Conservation (phyloP, 2,888 invertebrate genomes). For the Eupithecia insigniata region DNA sequence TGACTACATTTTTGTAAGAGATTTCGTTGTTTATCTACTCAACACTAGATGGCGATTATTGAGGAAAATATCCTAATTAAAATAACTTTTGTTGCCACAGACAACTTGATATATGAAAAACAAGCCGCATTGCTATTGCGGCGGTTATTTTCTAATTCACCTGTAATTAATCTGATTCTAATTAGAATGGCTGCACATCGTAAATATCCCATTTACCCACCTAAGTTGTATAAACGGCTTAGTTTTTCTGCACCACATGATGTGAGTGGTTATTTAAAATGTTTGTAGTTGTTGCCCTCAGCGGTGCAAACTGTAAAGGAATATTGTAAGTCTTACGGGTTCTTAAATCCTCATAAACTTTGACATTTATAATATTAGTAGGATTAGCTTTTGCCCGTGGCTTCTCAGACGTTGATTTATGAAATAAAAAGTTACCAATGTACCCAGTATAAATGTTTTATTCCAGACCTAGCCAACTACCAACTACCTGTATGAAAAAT, state of each 20-base stretch:
- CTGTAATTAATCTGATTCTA: too few species aligned
- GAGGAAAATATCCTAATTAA: neutral
- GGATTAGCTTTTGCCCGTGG: too few species aligned
- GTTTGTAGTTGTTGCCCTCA: neutral
- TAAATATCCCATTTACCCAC: neutral
- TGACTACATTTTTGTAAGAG: neutral
- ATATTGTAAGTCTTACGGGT: neutral
- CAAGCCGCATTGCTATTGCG: neutral
- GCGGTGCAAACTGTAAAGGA: neutral
- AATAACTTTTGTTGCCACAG: too few species aligned
- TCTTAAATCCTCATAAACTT: too few species aligned
- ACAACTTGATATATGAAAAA: neutral
- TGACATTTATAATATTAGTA: too few species aligned
- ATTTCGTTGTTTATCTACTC: neutral
- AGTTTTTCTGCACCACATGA: too few species aligned
- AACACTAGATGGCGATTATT: slow-evolving; percentile 7
- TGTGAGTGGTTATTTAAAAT: neutral
- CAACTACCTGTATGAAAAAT: too few species aligned
- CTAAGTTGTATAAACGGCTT: too few species aligned
- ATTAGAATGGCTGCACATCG: too few species aligned
- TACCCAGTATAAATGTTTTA: too few species aligned
- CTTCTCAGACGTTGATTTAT: too few species aligned
- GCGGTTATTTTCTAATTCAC: neutral
- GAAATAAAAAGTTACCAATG: neutral
- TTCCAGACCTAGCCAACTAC: too few species aligned